Evolutionary conservation across 2,113 vertebrate genomes (phyloP).

Genomic region (Tachycineta bicolor): DNA sequence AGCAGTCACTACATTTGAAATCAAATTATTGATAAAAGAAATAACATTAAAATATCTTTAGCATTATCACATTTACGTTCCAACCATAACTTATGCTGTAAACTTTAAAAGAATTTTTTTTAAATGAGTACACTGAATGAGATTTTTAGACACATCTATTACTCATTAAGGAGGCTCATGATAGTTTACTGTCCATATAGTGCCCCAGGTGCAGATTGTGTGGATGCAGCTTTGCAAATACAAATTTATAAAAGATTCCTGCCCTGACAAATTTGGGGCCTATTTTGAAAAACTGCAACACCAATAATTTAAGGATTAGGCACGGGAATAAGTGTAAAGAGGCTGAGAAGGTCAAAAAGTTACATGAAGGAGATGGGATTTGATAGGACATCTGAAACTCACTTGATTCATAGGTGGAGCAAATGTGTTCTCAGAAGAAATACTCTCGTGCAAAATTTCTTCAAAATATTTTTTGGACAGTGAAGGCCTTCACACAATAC

Average conservation of each 20-base stretch:
- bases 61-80: neutral
- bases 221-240: neutral
- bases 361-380: neutral
- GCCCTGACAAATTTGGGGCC: neutral
- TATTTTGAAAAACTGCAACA: neutral
- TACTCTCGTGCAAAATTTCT: neutral
- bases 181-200: neutral
- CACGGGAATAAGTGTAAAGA: neutral
- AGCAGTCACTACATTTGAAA: neutral
- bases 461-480: neutral
- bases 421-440: neutral
- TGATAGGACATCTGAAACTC: neutral
- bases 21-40: neutral
- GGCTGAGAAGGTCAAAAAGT: neutral
- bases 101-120: neutral
- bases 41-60: neutral
- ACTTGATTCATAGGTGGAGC: neutral
- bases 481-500: neutral
- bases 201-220: neutral
- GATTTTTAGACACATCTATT: neutral
- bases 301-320: constrained; percentile 32
- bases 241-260: neutral
- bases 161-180: neutral
- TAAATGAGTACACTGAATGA: neutral
- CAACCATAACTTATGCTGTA: neutral